phyloP scores from a whole-genome alignment of 2,797 vertebrate genomes.

The Rousettus madagascariensis region DNA sequence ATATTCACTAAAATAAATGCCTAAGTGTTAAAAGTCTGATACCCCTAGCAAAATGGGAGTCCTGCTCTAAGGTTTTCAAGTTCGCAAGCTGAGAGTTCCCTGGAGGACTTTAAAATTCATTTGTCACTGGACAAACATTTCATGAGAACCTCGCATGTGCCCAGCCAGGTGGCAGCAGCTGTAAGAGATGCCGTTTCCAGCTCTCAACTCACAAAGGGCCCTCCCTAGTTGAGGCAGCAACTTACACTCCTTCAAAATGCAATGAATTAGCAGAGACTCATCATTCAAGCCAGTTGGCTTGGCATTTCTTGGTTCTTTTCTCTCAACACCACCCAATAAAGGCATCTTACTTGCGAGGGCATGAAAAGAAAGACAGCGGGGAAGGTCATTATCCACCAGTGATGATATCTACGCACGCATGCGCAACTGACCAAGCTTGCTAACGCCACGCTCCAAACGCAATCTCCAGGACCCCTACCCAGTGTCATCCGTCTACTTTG shows the following conservation, averaged over 20 bases:
- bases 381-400: not conserved
- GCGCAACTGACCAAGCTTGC: not conserved
- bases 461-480: not conserved
- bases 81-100: not conserved
- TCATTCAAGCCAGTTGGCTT: not conserved
- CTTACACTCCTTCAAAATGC: not conserved
- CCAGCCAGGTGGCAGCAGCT: not conserved
- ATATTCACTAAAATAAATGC: not conserved
- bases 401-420: not conserved
- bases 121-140: not conserved
- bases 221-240: not conserved
- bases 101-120: not conserved
- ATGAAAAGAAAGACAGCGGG: not conserved
- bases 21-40: not conserved
- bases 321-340: not conserved
- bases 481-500: not conserved
- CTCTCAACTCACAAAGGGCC: not conserved
- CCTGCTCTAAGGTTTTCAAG: not conserved
- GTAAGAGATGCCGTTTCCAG: not conserved
- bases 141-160: not conserved
- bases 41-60: not conserved
- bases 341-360: not conserved
- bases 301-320: not conserved
- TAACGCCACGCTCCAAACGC: rapidly evolving
- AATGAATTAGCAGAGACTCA: not conserved